These are phyloP conservation scores for Zygaena filipendulae DNA, from an alignment of 2,888 invertebrate species.

Conservation along the genomic window DNA sequence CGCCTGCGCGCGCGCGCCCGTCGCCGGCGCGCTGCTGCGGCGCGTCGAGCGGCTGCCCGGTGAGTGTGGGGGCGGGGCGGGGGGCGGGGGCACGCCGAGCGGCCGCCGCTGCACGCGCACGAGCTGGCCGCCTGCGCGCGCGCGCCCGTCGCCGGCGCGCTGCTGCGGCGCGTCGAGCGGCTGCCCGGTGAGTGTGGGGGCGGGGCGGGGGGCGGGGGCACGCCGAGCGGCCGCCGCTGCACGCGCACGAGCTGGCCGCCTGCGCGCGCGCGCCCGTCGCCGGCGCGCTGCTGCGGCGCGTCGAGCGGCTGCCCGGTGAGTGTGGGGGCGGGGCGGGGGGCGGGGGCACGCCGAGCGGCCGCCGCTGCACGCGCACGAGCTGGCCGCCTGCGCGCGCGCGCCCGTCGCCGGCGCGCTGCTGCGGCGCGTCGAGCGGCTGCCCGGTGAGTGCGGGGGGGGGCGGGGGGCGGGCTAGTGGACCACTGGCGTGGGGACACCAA, in stretches of 20 bases:
- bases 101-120: constrained; percentile 69
- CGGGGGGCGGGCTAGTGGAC: too few species aligned
- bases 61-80: too few species aligned
- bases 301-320: constrained; percentile 42
- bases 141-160: constrained; percentile 53
- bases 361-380: constrained; percentile 46
- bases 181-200: constrained; percentile 28
- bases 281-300: constrained; percentile 59
- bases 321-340: too few species aligned
- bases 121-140: constrained; percentile 36
- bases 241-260: constrained; percentile 37
- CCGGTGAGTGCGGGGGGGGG: too few species aligned
- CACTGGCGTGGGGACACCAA: too few species aligned
- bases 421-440: constrained; percentile 46
- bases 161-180: constrained; percentile 62
- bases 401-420: constrained; percentile 66
- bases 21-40: constrained; percentile 64
- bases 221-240: constrained; percentile 74
- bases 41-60: constrained; percentile 44
- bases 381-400: constrained; percentile 31
- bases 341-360: constrained; percentile 80
- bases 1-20: constrained; percentile 40
- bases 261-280: constrained; percentile 52
- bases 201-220: too few species aligned
- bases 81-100: constrained; percentile 73